Conservation (phyloP, 2,888 invertebrate species). For the Chrysopilus asiliformis region DNA sequence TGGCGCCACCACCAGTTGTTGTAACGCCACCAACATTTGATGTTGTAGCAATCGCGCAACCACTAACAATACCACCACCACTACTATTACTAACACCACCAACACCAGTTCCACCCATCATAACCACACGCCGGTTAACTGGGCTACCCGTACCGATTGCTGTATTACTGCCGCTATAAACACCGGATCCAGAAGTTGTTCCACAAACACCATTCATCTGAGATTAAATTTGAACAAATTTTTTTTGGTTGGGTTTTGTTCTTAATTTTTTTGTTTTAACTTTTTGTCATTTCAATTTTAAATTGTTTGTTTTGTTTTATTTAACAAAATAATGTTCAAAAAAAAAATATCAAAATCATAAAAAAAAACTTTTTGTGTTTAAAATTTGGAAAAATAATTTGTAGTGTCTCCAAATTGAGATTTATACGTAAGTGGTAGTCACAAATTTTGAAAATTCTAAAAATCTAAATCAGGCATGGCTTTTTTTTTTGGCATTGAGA, state of each 20-base stretch:
- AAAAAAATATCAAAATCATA: not conserved
- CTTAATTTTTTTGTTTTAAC: slow-evolving; percentile 3
- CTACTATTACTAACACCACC: slow-evolving; percentile 20
- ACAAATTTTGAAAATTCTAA: too few relatives aligned
- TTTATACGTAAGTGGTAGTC: too few relatives aligned
- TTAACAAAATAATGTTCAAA: not conserved
- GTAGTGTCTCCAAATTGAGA: too few relatives aligned
- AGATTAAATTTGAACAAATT: slow-evolving; percentile 17
- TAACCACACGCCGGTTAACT: slow-evolving; percentile 19
- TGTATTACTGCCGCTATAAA: slow-evolving; percentile 22
- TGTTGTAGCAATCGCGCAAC: slow-evolving; percentile 7
- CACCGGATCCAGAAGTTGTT: slow-evolving; percentile 16
- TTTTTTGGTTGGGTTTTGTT: slow-evolving; percentile 11
- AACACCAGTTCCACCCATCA: slow-evolving; percentile 20
- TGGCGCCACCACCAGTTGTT: slow-evolving; percentile 13
- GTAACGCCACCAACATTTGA: slow-evolving; percentile 10
- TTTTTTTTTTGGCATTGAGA: too few relatives aligned
- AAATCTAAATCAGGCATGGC: too few relatives aligned
- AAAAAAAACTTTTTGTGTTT: not conserved
- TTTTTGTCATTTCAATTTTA: not conserved
- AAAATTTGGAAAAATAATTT: too few relatives aligned
- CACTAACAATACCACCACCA: slow-evolving; percentile 19
- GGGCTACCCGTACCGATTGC: slow-evolving; percentile 22
- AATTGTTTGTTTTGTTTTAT: slow-evolving; percentile 1
- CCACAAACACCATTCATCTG: slow-evolving; percentile 19